Conservation (phyloP, 2,888 invertebrate genomes). For the Pimpla rufipes region DNA sequence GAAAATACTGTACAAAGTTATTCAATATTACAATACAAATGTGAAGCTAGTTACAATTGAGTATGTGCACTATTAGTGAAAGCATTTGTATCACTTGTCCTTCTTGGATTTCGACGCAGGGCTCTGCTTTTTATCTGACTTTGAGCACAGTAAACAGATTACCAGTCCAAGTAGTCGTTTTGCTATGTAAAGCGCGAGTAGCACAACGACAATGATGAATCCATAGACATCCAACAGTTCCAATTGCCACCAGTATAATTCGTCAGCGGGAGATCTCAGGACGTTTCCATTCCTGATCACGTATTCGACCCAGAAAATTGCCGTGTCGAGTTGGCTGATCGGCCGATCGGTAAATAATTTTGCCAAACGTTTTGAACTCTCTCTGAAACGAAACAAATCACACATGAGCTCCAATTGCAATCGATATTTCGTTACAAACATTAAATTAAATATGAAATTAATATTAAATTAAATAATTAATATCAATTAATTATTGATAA, state of each 20-base stretch:
- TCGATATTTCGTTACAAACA: not conserved
- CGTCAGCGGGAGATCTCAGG: slow-evolving; percentile 76
- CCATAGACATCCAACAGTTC: slow-evolving; percentile 78
- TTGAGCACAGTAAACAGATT: slow-evolving; percentile 22
- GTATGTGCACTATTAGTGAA: not conserved
- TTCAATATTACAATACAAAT: not conserved
- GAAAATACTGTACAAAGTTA: not conserved
- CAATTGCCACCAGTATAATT: slow-evolving; percentile 78
- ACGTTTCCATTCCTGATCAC: slow-evolving; percentile 72
- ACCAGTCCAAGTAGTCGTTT: slow-evolving; percentile 42
- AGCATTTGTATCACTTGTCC: slow-evolving; percentile 22
- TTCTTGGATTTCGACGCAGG: slow-evolving; percentile 54
- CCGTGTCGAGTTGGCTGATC: slow-evolving; percentile 70
- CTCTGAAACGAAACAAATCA: slow-evolving; percentile 63
- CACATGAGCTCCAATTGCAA: not conserved
- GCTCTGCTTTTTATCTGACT: not conserved
- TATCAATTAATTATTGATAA: too few relatives aligned
- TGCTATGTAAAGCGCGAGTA: slow-evolving; percentile 54
- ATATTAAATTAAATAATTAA: too few relatives aligned
- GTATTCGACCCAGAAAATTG: slow-evolving; percentile 77
- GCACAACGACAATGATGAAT: slow-evolving; percentile 57
- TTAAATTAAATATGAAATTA: too few relatives aligned
- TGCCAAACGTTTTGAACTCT: slow-evolving; percentile 70
- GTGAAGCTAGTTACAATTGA: not conserved
- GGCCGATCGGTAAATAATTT: slow-evolving; percentile 74